Percentiles rank a stretch among this genome's conserved stretches.
Evolutionary conservation across 2,888 invertebrate genomes (phyloP).

Genomic region (Drosophila rubida): DNA sequence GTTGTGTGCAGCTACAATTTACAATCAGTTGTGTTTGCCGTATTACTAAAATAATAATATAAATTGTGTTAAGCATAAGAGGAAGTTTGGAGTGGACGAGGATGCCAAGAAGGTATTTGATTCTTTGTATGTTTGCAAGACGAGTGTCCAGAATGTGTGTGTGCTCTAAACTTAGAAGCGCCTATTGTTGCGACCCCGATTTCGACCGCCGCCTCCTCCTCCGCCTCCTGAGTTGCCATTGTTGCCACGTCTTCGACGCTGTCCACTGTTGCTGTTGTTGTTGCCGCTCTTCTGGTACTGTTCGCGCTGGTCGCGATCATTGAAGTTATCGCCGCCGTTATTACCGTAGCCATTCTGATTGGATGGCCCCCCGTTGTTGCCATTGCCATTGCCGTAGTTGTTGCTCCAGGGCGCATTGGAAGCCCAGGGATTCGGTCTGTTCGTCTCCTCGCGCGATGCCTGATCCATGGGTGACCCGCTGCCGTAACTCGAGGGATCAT

Average conservation of each 20-base stretch:
- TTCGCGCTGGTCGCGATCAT: conserved; percentile 26
- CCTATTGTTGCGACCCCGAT: conserved; percentile 74
- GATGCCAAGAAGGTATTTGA: conserved; percentile 24
- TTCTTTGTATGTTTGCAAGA: conserved; percentile 31
- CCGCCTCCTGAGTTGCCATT: conserved; percentile 51
- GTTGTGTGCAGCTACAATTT: conserved; percentile 19
- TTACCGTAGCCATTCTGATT: conserved; percentile 51
- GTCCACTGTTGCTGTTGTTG: conserved; percentile 47
- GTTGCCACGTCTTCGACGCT: conserved; percentile 68
- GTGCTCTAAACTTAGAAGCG: conserved; percentile 66
- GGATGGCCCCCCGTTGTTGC: conserved; percentile 18
- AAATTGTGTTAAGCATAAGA: conserved; percentile 38
- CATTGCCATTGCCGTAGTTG: conserved; percentile 59
- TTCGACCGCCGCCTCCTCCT: conserved; percentile 46
- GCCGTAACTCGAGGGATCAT: conserved; percentile 47
- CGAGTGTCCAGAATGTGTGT: conserved; percentile 42
- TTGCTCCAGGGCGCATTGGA: conserved; percentile 64
- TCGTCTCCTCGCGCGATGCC: conserved; percentile 51
- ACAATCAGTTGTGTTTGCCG: conserved; percentile 28
- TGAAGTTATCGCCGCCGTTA: conserved; percentile 47
- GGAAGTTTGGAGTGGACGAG: conserved; percentile 24
- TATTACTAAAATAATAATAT: conserved; percentile 40
- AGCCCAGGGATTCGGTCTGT: conserved; percentile 76
- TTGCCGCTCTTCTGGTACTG: conserved; percentile 45
- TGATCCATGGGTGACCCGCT: conserved; percentile 59